Evolutionary conservation across 2,113 vertebrate species (phyloP), one percentile per base, ranked within the genome.

Genomic region (Nerophis ophidion): DNA sequence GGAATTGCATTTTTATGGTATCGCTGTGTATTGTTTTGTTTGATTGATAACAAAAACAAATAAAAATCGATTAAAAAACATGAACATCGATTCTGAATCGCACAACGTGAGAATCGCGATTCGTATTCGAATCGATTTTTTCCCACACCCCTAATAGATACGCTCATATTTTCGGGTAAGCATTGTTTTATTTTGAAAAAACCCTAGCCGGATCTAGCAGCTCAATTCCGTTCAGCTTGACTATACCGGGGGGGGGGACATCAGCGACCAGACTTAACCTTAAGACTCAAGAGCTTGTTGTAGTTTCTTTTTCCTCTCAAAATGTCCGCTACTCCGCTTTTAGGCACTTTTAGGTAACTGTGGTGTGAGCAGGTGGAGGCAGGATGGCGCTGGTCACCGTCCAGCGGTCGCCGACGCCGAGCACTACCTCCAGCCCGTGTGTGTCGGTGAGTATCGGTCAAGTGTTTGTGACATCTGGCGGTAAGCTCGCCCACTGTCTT

Each of bases 371-470:
- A 65, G 61, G 71, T 55, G 71, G 60, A 70, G 72, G 77, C 88
- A 90, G 91, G 87, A 97, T 97, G 94, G 94, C 95, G 90, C 86
- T 98, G 86, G 95, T 98, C 65, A 96, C 93, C 72, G 95, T 97
- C 65, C 95, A 97, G 90, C 92, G 95, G 70, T 95, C 95, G 56
- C 94, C 94, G 60, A 95, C 93, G 71, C 93, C 93, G 80, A 98
- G 95, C 89, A 91, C 92, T 69, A 92, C 92, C 81, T 96, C 95
- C 86, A 98, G 95, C 83, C 95, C 95, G 71, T 92, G 90, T 73
- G 92, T 93, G 80, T 98, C 95, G 88, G 95, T 97, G 82, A 96
- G 95, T 88, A 61, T 36, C 40, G n/a, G n/a, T 38, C 35, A 57
- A 62, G 45, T 56, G 74, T 15, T n/a, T 63, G 51, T 71, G 61